Evolutionary conservation across 2,113 vertebrate species (phyloP).

Genomic region (Sclerurus mexicanus): DNA sequence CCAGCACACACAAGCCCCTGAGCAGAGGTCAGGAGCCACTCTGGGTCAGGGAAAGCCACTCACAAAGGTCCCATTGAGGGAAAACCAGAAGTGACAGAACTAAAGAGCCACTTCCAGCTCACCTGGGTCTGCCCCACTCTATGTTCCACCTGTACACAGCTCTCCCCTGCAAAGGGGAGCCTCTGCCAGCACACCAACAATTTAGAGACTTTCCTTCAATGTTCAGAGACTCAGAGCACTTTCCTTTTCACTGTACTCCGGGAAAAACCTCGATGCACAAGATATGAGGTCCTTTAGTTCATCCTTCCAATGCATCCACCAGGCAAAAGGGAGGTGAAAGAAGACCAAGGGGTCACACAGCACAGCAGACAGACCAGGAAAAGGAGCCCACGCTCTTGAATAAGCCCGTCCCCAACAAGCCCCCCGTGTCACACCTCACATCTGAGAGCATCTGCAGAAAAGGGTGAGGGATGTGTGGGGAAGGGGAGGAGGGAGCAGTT

Average conservation of each 20-base stretch:
- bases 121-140: not conserved
- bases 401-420: not conserved
- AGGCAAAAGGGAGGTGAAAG: not conserved
- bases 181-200: not conserved
- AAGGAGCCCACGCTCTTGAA: not conserved
- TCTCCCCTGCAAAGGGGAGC: not conserved
- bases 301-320: not conserved
- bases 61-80: not conserved
- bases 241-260: not conserved
- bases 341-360: not conserved
- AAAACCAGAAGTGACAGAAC: not conserved
- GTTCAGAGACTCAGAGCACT: not conserved
- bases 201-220: not conserved
- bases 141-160: rapidly evolving
- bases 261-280: not conserved
- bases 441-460: not conserved
- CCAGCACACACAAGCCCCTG: not conserved
- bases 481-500: not conserved
- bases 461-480: not conserved
- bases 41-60: not conserved
- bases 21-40: not conserved
- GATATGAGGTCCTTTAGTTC: not conserved
- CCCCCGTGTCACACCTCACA: not conserved
- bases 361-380: not conserved
- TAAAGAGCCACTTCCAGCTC: not conserved